Percentiles rank a stretch among this genome's conserved stretches.
phyloP scores from a whole-genome alignment of 2,113 vertebrate genomes.

The Dipodomys stephensi region DNA sequence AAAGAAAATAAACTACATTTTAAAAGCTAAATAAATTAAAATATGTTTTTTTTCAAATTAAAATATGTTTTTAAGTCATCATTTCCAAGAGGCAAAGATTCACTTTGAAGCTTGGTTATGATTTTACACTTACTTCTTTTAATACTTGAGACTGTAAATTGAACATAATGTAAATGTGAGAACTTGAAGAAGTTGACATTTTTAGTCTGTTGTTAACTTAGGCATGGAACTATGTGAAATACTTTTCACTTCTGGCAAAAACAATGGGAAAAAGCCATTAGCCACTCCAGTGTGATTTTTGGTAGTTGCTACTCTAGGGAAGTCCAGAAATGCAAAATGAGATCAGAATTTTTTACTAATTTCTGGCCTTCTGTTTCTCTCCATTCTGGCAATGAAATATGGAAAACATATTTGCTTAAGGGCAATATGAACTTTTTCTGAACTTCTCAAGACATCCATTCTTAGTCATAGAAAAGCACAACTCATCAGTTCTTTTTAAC shows the following conservation, averaged over 20 bases:
- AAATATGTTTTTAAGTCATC: not conserved
- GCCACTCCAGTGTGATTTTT: slow-evolving; percentile 60
- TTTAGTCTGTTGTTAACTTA: slow-evolving; percentile 62
- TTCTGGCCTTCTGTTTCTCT: slow-evolving; percentile 67
- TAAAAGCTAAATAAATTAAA: slow-evolving; percentile 12
- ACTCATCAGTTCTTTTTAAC: slow-evolving; percentile 20
- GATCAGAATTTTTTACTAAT: slow-evolving; percentile 79
- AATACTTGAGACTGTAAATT: slow-evolving; percentile 23
- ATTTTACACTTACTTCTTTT: slow-evolving; percentile 17
- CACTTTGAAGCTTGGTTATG: not conserved
- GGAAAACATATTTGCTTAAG: slow-evolving; percentile 78
- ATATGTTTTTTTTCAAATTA: not conserved
- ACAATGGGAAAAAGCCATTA: slow-evolving; percentile 81
- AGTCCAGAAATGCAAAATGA: slow-evolving; percentile 74
- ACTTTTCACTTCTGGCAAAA: slow-evolving; percentile 79
- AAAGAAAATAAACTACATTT: not conserved
- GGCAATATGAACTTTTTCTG: slow-evolving; percentile 79
- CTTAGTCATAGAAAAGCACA: slow-evolving; percentile 64
- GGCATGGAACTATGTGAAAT: slow-evolving; percentile 55
- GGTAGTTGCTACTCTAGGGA: slow-evolving; percentile 53
- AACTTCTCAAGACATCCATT: slow-evolving; percentile 64
- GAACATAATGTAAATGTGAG: slow-evolving; percentile 21
- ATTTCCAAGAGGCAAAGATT: not conserved
- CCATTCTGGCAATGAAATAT: slow-evolving; percentile 71
- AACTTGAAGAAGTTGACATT: slow-evolving; percentile 39